A percentile compares a stretch with the other conserved stretches of the same genome.
Conservation (phyloP, 2,113 vertebrate species). For the Odobenus rosmarus region DNA sequence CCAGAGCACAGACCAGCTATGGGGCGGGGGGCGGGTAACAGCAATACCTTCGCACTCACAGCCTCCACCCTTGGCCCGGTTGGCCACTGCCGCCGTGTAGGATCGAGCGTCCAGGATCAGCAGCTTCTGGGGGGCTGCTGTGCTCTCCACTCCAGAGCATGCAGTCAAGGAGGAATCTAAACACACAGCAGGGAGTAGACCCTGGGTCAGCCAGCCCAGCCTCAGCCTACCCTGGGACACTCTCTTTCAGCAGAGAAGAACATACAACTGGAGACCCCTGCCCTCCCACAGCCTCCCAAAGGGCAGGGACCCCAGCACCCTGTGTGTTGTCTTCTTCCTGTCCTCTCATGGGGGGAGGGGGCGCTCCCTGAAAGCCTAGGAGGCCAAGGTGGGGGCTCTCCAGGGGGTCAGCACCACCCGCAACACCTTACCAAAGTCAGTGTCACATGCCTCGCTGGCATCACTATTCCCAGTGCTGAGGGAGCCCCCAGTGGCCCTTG, state of each 20-base stretch:
- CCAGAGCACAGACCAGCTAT: not conserved
- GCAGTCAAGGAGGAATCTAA: conserved; percentile 95
- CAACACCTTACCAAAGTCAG: conserved; percentile 93
- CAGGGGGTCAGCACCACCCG: not conserved
- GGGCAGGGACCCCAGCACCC: not conserved
- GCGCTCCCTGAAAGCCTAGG: not conserved
- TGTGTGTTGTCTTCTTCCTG: not conserved
- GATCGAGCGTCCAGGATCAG: conserved; percentile 98
- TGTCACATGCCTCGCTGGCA: conserved; percentile 90
- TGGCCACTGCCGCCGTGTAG: conserved; percentile 97
- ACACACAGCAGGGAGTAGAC: conserved; percentile 24
- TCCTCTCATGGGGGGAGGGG: not conserved
- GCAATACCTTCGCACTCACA: conserved; percentile 97
- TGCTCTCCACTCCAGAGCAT: conserved; percentile 90
- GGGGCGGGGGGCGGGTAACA: not conserved
- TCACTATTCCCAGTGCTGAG: conserved; percentile 85
- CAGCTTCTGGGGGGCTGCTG: conserved; percentile 92
- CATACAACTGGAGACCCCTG: not conserved
- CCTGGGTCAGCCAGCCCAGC: not conserved
- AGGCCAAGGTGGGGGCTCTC: not conserved
- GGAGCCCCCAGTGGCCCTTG: conserved; percentile 66
- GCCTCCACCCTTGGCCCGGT: conserved; percentile 98
- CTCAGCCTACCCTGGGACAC: not conserved
- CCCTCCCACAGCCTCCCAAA: not conserved
- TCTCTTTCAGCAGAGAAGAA: not conserved